Evolutionary conservation across 1,140 invertebrate species (phyloP).

Genomic region (Vanessa tameamea): DNA sequence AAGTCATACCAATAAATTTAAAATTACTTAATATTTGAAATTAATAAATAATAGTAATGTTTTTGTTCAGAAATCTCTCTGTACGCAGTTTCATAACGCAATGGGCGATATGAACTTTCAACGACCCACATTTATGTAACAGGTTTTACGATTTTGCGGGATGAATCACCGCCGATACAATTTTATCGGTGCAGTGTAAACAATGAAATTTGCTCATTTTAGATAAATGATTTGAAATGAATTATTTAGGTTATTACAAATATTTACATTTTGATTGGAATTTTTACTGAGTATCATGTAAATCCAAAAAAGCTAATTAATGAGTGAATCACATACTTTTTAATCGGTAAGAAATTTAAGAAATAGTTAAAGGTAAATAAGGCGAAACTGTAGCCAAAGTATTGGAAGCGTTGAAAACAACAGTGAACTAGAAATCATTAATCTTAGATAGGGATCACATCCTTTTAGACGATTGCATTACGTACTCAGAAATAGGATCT

Average conservation of each 20-base stretch:
- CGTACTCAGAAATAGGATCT: background rate
- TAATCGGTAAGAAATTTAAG: too few species aligned
- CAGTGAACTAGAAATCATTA: background rate
- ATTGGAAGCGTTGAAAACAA: background rate
- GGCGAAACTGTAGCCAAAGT: background rate
- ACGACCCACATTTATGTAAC: constrained; percentile 58
- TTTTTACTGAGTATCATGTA: too few species aligned
- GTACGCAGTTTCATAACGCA: constrained; percentile 37
- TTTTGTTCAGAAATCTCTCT: constrained; percentile 7
- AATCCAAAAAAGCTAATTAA: too few species aligned
- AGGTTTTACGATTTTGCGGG: constrained; percentile 45
- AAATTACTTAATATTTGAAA: background rate
- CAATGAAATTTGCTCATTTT: constrained; percentile 20
- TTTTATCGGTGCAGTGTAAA: constrained; percentile 23
- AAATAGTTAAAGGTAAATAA: too few species aligned
- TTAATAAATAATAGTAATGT: background rate
- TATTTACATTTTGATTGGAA: too few species aligned
- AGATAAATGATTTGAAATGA: background rate
- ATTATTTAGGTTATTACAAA: constrained; percentile 1
- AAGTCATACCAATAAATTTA: background rate
- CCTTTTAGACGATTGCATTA: constrained; percentile 2
- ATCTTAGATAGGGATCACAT: constrained; percentile 6
- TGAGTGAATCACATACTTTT: too few species aligned
- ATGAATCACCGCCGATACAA: constrained; percentile 49
- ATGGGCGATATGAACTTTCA: constrained; percentile 54